A percentile compares a stretch with the other conserved stretches of the same genome.
phyloP scores from a whole-genome alignment of 1,140 invertebrate genomes.

The Pomacea maculata region DNA sequence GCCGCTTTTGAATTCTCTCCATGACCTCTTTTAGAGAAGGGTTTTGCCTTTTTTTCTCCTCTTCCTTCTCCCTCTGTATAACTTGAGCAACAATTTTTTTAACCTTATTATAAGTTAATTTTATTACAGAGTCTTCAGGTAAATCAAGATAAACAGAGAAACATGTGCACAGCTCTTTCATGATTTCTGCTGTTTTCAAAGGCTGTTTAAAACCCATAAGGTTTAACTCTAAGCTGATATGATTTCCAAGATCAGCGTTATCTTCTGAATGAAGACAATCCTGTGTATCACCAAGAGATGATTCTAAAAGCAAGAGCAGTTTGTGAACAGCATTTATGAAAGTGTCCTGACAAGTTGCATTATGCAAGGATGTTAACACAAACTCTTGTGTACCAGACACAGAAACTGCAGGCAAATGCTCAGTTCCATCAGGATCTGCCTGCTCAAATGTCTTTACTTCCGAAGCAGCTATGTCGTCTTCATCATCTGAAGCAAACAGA shows the following conservation, averaged over 20 bases:
- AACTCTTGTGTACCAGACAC: neutral
- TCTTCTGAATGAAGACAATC: neutral
- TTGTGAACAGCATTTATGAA: neutral
- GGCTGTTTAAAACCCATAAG: neutral
- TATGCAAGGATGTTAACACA: neutral
- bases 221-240: neutral
- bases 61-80: conserved; percentile 5
- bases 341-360: neutral
- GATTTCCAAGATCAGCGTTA: neutral
- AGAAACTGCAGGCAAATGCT: neutral
- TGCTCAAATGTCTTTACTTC: neutral
- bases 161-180: neutral
- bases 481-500: neutral
- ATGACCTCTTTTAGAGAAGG: conserved; percentile 13
- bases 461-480: neutral
- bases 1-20: conserved; percentile 11
- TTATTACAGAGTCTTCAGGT: neutral
- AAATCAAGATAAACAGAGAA: neutral
- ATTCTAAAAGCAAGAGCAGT: too few relatives aligned
- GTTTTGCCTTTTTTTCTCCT: conserved; percentile 1
- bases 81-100: neutral
- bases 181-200: neutral
- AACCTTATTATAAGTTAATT: neutral
- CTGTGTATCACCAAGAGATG: too few relatives aligned
- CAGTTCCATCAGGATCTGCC: neutral